Evolutionary conservation across 2,113 vertebrate genomes (phyloP).

Genomic region (Manacus vitellinus): DNA sequence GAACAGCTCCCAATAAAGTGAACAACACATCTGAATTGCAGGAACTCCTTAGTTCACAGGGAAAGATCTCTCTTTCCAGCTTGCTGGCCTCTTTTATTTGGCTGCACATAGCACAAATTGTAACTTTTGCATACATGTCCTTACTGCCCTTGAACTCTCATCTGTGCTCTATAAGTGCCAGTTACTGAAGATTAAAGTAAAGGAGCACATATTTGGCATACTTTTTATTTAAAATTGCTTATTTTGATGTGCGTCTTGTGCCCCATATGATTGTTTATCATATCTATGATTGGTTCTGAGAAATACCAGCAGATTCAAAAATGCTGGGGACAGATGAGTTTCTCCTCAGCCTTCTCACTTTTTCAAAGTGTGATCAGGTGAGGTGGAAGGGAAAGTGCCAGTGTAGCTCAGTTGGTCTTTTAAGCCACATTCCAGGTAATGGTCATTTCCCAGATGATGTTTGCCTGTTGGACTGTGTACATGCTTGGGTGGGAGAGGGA

Average conservation of each 20-base stretch:
- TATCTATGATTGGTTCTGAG: background rate
- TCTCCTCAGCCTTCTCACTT: background rate
- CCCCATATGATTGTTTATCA: background rate
- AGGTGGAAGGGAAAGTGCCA: background rate
- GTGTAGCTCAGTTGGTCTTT: background rate
- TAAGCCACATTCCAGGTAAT: background rate
- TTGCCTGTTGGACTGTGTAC: background rate
- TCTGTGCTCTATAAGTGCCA: background rate
- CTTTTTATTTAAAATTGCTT: background rate
- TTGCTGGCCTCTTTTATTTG: background rate
- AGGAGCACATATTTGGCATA: background rate
- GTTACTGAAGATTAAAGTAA: background rate
- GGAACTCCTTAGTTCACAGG: background rate
- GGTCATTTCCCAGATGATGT: background rate
- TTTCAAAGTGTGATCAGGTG: background rate
- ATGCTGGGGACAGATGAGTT: background rate
- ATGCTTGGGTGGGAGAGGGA: background rate
- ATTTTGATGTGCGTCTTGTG: background rate
- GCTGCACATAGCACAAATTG: background rate
- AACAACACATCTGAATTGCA: background rate
- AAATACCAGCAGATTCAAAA: background rate
- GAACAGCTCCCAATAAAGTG: background rate
- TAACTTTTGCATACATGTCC: background rate
- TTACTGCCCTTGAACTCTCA: background rate
- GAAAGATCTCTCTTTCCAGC: background rate